Conservation (phyloP, 2,797 vertebrate genomes). For the Zenarchopterus dispar region DNA sequence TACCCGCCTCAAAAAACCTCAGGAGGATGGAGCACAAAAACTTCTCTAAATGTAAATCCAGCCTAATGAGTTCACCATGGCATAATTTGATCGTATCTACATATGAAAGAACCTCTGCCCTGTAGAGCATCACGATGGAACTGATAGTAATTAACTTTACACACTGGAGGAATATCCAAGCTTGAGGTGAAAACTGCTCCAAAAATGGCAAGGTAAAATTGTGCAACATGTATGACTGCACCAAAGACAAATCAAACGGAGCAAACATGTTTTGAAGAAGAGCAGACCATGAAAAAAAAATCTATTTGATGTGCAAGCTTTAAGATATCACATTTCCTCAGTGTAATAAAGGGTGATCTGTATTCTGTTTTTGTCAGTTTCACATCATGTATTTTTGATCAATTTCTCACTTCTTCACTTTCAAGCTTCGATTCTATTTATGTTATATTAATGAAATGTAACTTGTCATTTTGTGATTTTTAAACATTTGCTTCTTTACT, state of each 20-base stretch:
- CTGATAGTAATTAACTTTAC: slow-evolving; percentile 66
- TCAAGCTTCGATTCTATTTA: not conserved
- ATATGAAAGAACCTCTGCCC: slow-evolving; percentile 72
- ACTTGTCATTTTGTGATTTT: no score
- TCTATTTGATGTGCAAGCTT: slow-evolving; percentile 23
- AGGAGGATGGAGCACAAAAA: slow-evolving; percentile 53
- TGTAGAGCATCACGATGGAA: slow-evolving; percentile 52
- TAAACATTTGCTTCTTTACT: not conserved
- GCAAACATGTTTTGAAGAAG: slow-evolving; percentile 27
- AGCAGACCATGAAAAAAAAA: slow-evolving; percentile 8
- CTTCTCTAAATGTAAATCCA: slow-evolving; percentile 72
- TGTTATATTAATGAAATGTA: not conserved
- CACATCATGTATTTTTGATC: not conserved
- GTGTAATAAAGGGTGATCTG: slow-evolving; percentile 7
- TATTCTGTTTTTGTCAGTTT: slow-evolving; percentile 1
- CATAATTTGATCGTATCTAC: slow-evolving; percentile 76
- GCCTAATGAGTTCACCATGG: slow-evolving; percentile 69
- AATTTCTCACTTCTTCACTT: not conserved
- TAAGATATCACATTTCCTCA: not conserved
- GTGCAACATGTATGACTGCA: slow-evolving; percentile 2
- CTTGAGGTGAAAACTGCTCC: slow-evolving; percentile 33
- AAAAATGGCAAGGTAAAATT: slow-evolving; percentile 33
- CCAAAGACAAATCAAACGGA: slow-evolving; percentile 7
- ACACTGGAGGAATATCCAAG: slow-evolving; percentile 45
- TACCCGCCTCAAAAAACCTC: slow-evolving; percentile 39